phyloP scores from a whole-genome alignment of 2,113 vertebrate species.

The Eonycteris spelaea region DNA sequence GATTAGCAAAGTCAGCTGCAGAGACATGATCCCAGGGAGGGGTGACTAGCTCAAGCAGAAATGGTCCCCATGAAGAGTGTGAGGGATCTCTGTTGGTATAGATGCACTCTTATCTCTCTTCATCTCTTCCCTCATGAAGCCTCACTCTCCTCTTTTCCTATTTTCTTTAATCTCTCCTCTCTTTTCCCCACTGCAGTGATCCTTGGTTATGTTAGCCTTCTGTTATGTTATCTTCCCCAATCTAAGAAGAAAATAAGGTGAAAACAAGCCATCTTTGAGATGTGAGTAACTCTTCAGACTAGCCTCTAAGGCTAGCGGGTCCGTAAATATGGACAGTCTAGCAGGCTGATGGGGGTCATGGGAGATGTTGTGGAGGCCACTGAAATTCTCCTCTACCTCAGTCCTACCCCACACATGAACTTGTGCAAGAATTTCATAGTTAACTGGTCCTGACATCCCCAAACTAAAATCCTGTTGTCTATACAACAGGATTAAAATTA shows the following conservation, averaged over 20 bases:
- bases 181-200: rapidly evolving
- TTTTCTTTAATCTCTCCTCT: not conserved
- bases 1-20: not conserved
- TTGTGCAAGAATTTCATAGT: not conserved
- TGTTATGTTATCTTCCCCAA: not conserved
- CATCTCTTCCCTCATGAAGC: too few species aligned
- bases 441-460: not conserved
- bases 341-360: rapidly evolving
- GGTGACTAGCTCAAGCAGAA: not conserved
- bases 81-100: too few species aligned
- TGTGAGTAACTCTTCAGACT: not conserved
- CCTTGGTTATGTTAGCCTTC: not conserved
- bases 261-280: not conserved
- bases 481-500: not conserved
- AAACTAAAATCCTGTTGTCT: too few species aligned
- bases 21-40: not conserved
- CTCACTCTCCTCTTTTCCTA: not conserved
- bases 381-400: not conserved
- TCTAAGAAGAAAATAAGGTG: not conserved
- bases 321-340: not conserved
- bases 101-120: not conserved
- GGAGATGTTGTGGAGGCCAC: not conserved
- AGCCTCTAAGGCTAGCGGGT: not conserved
- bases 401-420: too few species aligned
- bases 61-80: not conserved